Evolutionary conservation across 2,888 invertebrate species (phyloP).

Genomic region (Melanargia galathea): DNA sequence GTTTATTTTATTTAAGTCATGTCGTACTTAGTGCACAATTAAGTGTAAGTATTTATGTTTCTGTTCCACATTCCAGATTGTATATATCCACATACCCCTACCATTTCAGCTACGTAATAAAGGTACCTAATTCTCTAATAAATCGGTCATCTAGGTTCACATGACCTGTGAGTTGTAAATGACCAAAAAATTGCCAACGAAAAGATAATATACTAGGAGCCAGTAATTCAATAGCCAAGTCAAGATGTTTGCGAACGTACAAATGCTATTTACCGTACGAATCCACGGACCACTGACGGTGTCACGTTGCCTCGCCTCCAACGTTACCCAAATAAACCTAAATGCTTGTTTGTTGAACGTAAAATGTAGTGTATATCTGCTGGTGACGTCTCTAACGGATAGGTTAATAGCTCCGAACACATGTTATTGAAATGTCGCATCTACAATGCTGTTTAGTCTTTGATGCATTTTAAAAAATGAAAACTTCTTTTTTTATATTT

Average conservation of each 20-base stretch:
- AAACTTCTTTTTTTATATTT: not conserved
- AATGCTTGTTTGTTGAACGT: constrained; percentile 66
- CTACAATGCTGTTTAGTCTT: constrained; percentile 9
- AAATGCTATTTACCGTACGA: constrained; percentile 77
- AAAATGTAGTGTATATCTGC: constrained; percentile 71
- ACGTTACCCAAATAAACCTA: constrained; percentile 65
- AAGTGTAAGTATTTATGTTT: no score
- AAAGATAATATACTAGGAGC: constrained; percentile 32
- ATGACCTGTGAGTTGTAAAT: not conserved
- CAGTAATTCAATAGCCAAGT: constrained; percentile 71
- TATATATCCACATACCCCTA: no score
- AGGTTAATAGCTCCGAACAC: constrained; percentile 41
- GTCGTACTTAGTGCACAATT: no score
- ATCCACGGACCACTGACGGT: constrained; percentile 73
- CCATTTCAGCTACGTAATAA: no score
- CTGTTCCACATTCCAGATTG: no score
- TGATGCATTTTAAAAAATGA: constrained; percentile 8
- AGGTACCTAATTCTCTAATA: no score
- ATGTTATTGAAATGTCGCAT: constrained; percentile 23
- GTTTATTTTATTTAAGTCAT: no score
- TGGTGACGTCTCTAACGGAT: constrained; percentile 60
- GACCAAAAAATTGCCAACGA: not conserved
- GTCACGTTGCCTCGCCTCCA: constrained; percentile 65
- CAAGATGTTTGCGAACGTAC: constrained; percentile 70
- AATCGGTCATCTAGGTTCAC: no score